Percentiles rank a stretch among this genome's conserved stretches.
These are phyloP conservation scores for Nixonia krombeini DNA, from an alignment of 1,140 invertebrate species.

Conservation along the genomic window DNA sequence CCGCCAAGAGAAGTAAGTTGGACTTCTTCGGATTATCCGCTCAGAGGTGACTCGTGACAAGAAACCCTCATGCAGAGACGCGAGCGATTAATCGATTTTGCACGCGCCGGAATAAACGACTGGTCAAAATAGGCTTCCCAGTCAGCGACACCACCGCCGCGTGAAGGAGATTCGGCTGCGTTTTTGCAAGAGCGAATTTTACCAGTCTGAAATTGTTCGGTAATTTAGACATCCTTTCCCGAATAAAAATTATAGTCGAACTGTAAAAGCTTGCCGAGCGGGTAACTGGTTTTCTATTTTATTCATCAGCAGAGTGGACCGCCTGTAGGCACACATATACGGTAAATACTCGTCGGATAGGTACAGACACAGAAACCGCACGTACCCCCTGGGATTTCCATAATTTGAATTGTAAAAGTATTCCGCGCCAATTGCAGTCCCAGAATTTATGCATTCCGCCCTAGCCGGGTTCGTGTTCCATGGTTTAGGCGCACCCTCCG, in stretches of 20 bases:
- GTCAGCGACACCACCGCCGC: too few relatives aligned
- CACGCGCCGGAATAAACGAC: too few relatives aligned
- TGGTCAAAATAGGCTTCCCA: too few relatives aligned
- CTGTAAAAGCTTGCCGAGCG: too few relatives aligned
- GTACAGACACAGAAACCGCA: slow-evolving; percentile 15
- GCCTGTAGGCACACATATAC: slow-evolving; percentile 9
- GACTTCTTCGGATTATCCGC: slow-evolving; percentile 17
- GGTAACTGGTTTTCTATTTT: slow-evolving; percentile 40
- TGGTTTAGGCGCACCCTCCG: slow-evolving; percentile 41
- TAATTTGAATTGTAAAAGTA: slow-evolving; percentile 67
- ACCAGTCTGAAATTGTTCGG: too few relatives aligned
- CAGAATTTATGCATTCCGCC: slow-evolving; percentile 55
- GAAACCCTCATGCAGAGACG: slow-evolving; percentile 16
- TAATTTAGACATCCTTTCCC: too few relatives aligned
- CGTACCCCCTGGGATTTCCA: slow-evolving; percentile 56
- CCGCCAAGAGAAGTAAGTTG: slow-evolving; percentile 19
- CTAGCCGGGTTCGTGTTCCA: slow-evolving; percentile 30
- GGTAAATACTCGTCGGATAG: slow-evolving; percentile 8
- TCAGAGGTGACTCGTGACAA: slow-evolving; percentile 13
- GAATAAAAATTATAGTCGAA: too few relatives aligned
- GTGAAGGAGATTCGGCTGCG: too few relatives aligned
- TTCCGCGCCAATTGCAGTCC: slow-evolving; percentile 60
- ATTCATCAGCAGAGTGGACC: slow-evolving; percentile 26
- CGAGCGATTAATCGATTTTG: slow-evolving; percentile 17
- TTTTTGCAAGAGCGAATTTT: too few relatives aligned